Evolutionary conservation across 1,140 invertebrate species (phyloP), one percentile per base, ranked within the genome.

Genomic region (Anastrepha ludens): DNA sequence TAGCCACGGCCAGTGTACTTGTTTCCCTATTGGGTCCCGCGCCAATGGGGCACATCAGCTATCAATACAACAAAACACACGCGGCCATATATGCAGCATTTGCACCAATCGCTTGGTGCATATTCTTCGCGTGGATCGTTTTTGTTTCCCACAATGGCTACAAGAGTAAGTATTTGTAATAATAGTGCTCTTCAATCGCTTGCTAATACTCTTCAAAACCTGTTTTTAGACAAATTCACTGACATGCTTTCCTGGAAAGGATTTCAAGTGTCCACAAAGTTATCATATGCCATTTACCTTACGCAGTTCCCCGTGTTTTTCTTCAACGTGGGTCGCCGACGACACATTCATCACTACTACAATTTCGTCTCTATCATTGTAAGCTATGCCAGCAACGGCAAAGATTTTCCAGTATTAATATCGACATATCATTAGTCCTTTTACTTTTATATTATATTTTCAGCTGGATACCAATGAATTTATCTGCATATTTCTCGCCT

Each of bases 31-130:
- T 96, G 62, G 95, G 94, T 2, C 95, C 96, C 3, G 94, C 95
- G 1, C 94, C 94, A 74, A 96, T 96, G 96, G 95, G 95, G 0
- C 94, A 94, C 29, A 94, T 95, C n/a, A 92, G 94, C 90, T 96
- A 97, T 88, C 92, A 94, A 8, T 96, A 96, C 88, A 94, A 96
- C 89, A 94, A 95, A 5, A 93, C 94, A 2, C 95, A 96, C 90
- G 96, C 96, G 1, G 96, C 96, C 3, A 94, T 94, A 81, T 96
- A 96, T 89, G 95, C 96, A 55, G 96, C 96, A 17, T 96, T 96
- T 90, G 95, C 96, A 44, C 96, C 96, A 0, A 96, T 97, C 70
- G 94, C 95, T 9, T 96, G 96, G 96, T 96, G 96, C 89, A 92
- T 94, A 11, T 93, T 95, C 85, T 96, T 96, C 90, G 93, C 94